Base-by-base conservation (phyloP, 2,888 invertebrate species). In the Caenorhabditis sp. region DNA sequence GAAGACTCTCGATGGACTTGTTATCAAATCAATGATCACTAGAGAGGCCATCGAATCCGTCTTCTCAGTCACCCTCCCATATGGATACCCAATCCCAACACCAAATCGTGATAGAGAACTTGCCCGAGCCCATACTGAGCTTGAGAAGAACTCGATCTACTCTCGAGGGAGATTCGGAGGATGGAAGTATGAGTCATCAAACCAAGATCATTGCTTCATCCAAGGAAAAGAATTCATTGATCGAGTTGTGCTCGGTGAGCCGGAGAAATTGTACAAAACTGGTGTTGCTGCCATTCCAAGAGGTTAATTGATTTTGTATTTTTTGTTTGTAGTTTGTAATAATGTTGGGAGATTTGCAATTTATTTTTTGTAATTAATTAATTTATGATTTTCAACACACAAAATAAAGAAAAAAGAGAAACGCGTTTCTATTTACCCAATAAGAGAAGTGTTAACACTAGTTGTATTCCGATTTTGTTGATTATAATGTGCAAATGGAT, bases 121-220 rank as follows among this genome's bases (percentile, higher is more conserved):
- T 54, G 82, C 84, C 4, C 81, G 85, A 36, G 85, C 84, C 4
- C 87, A 87, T 63, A 68, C 71, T 36, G 84, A 81, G 38, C 78
- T 87, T 56, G 87, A 87, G 64, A 76, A 76, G 53, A 65, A 83
- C 59, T 57, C 59, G 20, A 87, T 87, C 64, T 87, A 85, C 72
- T 84, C 84, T 14, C 72, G 87, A 52, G 87, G 87, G 36, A 80
- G 87, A 56, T 87, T 87, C 70, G 87, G 87, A 21, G 87, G 86
- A 58, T 85, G 85, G 85, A 85, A 85, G 62, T 85, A 85, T 67
- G 86, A 84, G 72, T 64, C 77, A 0, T 78, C 79, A 26, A 81
- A 81, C 63, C 80, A 80, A 62, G 87, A 87, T n/a, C 87, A 88
- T 77, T 88, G 88, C 70, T 84, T 89, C 70, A 87, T 86, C 56